Percentiles rank a stretch among this genome's conserved stretches.
Conservation (phyloP, 2,888 invertebrate genomes). For the Eustalomyia histrio region DNA sequence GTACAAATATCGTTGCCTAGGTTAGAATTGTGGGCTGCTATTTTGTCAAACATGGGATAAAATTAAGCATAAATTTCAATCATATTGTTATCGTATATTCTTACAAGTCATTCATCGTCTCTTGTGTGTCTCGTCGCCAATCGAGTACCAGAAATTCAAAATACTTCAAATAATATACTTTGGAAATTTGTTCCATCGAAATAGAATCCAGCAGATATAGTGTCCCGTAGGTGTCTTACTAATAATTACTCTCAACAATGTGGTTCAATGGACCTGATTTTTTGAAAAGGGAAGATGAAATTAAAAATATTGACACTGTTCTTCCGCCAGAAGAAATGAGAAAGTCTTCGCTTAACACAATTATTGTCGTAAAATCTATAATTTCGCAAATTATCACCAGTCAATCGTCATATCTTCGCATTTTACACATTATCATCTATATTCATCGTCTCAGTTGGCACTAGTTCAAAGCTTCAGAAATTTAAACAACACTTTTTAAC, state of each 20-base stretch:
- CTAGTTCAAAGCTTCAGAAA: not conserved
- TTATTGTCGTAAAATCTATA: not conserved
- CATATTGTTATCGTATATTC: not conserved
- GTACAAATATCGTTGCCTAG: too few species aligned
- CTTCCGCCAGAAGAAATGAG: not conserved
- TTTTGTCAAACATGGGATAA: too few species aligned
- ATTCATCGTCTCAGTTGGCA: not conserved
- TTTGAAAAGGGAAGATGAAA: not conserved
- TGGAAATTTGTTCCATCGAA: not conserved
- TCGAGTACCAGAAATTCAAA: not conserved
- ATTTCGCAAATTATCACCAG: not conserved
- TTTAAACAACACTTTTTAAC: conserved; percentile 6
- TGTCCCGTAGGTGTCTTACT: not conserved
- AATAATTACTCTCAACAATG: not conserved
- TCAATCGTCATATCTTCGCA: not conserved
- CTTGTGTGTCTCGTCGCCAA: not conserved
- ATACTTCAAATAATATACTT: not conserved
- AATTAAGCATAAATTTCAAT: not conserved
- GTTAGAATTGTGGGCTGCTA: too few species aligned
- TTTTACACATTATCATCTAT: not conserved
- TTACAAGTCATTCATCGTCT: not conserved
- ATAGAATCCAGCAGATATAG: not conserved
- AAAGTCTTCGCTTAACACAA: not conserved
- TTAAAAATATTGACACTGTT: not conserved
- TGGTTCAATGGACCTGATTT: not conserved